Percentiles rank a stretch among this genome's conserved stretches.
Conservation (phyloP, 2,113 vertebrate species). For the Crotalus viridis region DNA sequence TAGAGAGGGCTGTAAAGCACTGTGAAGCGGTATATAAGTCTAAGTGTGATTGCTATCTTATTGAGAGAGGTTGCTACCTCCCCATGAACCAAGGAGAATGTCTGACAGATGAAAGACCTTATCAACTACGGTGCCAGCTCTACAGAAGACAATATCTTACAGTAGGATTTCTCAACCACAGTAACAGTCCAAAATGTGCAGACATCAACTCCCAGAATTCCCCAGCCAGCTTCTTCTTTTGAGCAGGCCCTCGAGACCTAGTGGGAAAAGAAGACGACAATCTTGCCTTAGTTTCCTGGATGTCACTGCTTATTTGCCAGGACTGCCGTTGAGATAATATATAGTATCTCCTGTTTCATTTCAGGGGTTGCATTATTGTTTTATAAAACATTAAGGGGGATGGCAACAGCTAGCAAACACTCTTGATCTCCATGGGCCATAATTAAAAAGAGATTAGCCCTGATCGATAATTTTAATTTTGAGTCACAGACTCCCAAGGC, state of each 20-base stretch:
- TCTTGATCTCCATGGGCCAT: background rate
- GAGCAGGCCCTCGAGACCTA: background rate
- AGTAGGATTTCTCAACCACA: background rate
- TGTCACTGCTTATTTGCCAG: background rate
- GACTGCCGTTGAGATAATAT: background rate
- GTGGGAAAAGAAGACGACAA: background rate
- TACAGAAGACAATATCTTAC: background rate
- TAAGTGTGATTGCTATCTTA: background rate
- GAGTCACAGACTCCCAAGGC: background rate
- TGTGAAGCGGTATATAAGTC: no score
- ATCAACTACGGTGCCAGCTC: background rate
- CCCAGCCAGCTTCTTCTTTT: background rate
- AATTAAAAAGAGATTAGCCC: background rate
- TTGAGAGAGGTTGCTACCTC: background rate
- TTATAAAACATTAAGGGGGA: background rate
- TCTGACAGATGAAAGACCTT: background rate
- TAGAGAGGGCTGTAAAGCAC: no score
- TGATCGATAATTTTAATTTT: background rate
- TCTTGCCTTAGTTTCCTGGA: background rate
- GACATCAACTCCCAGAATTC: background rate
- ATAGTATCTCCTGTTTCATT: background rate
- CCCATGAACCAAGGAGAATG: background rate
- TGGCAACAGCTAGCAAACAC: background rate
- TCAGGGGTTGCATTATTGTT: background rate
- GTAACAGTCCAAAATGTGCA: background rate